Evolutionary conservation across 2,113 vertebrate genomes (phyloP), one percentile per base, ranked within the genome.

Genomic region (Calonectris borealis): DNA sequence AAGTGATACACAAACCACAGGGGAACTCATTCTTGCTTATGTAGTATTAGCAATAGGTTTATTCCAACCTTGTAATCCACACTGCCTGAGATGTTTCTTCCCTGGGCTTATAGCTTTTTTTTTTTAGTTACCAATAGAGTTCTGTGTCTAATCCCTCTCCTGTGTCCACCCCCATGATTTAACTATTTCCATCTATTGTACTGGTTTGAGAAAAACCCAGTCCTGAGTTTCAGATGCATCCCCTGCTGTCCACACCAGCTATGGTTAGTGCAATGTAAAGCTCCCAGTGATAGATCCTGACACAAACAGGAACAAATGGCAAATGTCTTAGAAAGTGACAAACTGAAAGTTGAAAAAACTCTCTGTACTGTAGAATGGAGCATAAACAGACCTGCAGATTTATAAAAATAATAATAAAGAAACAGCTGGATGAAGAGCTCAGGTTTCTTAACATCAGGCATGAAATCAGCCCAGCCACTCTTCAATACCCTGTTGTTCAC

Each of bases 351-450:
- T 31, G 60, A 73, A 13, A 51, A 19, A 44, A 31, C 16, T 40
- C 34, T 34, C 49, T 42, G 70, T 19, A 1, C 19, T 21, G 42
- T 3, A 34, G 60, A 51, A 55, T 2, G 27, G 46, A 88, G 76
- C 42, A 54, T 1, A 66, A 83, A 13, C 31, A 71, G 83, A 36
- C n/a, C 29, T 25, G 17, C 7, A 49, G 25, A 1, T 88, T 68
- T 22, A 38, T 25, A 86, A 83, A 87, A 91, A 71, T 25, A 61
- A 31, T 22, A 73, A 69, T 20, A 75, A 66, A 46, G 32, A 72
- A 88, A 65, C 40, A 95, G 48, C 70, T 88, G 93, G 66, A 36
- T 64, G 48, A 44, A 68, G 71, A 60, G 83, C 68, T 96, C n/a
- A 13, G 27, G n/a, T 88, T 94, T 93, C 83, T 32, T 15, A 24